phyloP scores from a whole-genome alignment of 2,888 invertebrate genomes.

The Corbicula japonica region DNA sequence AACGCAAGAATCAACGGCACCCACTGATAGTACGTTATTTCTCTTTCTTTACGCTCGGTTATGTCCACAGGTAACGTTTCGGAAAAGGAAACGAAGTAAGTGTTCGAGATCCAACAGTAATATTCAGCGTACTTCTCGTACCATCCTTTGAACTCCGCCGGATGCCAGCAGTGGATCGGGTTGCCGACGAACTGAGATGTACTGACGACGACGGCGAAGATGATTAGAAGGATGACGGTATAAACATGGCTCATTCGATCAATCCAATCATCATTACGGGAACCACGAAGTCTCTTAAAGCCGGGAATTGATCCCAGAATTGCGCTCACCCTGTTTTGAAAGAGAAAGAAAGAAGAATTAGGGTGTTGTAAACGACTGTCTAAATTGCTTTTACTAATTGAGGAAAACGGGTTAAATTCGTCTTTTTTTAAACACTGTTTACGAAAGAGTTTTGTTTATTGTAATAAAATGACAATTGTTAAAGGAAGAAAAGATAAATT shows the following conservation, averaged over 20 bases:
- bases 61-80: slow-evolving; percentile 72
- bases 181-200: slow-evolving; percentile 80
- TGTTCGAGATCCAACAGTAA: slow-evolving; percentile 80
- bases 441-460: background rate
- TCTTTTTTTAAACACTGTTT: background rate
- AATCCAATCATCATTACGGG: slow-evolving; percentile 81
- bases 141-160: slow-evolving; percentile 76
- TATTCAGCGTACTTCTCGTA: slow-evolving; percentile 77
- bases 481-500: background rate
- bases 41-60: slow-evolving; percentile 66
- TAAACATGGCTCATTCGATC: slow-evolving; percentile 80
- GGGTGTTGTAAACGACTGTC: slow-evolving; percentile 52
- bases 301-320: slow-evolving; percentile 76
- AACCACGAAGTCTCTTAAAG: slow-evolving; percentile 75
- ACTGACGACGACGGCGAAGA: slow-evolving; percentile 80
- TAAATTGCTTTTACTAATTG: background rate
- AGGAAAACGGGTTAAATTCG: slow-evolving; percentile 33
- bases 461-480: background rate
- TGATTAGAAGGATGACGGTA: slow-evolving; percentile 76
- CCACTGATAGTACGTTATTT: slow-evolving; percentile 80
- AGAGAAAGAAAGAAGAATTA: slow-evolving; percentile 46
- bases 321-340: slow-evolving; percentile 70
- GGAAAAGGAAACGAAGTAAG: slow-evolving; percentile 76
- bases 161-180: slow-evolving; percentile 80
- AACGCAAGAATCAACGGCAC: slow-evolving; percentile 78